Evolutionary conservation across 1,140 invertebrate species (phyloP).

Genomic region (Idris sp.): DNA sequence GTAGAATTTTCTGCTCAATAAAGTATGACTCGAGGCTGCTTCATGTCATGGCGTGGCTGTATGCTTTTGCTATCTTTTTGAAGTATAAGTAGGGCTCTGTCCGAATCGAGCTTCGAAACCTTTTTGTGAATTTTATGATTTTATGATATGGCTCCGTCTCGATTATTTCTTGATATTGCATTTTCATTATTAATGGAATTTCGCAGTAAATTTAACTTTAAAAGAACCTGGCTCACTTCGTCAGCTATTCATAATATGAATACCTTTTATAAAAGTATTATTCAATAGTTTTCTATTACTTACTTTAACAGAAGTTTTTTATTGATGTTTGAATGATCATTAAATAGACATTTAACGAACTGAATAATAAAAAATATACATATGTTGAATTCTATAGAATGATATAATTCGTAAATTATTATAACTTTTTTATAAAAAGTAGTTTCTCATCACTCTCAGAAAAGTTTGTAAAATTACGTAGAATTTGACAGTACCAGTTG

Average conservation of each 20-base stretch:
- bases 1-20: slow-evolving; percentile 77
- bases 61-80: slow-evolving; percentile 48
- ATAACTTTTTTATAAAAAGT: too few species aligned
- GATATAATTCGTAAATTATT: too few species aligned
- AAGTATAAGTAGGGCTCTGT: slow-evolving; percentile 39
- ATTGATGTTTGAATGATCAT: slow-evolving; percentile 39
- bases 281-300: slow-evolving; percentile 39
- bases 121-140: slow-evolving; percentile 52
- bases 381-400: too few species aligned
- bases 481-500: too few species aligned
- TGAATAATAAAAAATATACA: too few species aligned
- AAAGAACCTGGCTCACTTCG: slow-evolving; percentile 18
- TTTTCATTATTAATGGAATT: slow-evolving; percentile 59
- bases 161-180: slow-evolving; percentile 48
- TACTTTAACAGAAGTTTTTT: slow-evolving; percentile 42
- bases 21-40: slow-evolving; percentile 67
- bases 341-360: slow-evolving; percentile 34
- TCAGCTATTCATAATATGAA: slow-evolving; percentile 15
- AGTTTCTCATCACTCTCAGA: too few species aligned
- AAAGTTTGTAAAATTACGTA: too few species aligned
- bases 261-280: slow-evolving; percentile 37
- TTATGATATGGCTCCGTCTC: slow-evolving; percentile 41
- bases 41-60: slow-evolving; percentile 50
- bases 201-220: slow-evolving; percentile 51
- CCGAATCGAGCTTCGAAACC: slow-evolving; percentile 47